Base-by-base conservation (phyloP, 1,140 invertebrate species). In the Tribolium madens region DNA sequence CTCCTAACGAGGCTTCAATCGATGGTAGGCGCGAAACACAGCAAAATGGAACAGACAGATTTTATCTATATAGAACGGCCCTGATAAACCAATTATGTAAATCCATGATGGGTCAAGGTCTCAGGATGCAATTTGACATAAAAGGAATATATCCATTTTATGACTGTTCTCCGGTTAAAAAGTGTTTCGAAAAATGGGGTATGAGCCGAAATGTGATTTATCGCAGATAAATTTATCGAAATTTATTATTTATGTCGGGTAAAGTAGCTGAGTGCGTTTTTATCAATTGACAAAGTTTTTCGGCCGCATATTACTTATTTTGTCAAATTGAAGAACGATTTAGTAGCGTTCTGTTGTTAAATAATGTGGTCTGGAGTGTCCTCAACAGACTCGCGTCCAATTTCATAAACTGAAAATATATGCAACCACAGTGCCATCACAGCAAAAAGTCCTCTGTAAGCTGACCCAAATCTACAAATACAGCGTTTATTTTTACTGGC, bases 11-110 rank as follows among this genome's bases (percentile, higher is more conserved):
- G 57, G 21, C 26, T 14, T 31, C 57, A 64, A 64, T 64, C 26
- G 26, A 64, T 64, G 57, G 14, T 36, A 64, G 57, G 26, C 57
- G 57, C 26, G 57, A 13, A 64, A 64, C 26, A 64, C 26, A 33
- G 21, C n/a, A 18, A 64, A 64, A n/a, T 64, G 26, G 57, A 33
- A 64, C 57, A 64, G 57, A 64, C 26, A 64, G 57, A 64, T 64
- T 14, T 64, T 64, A 64, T 64, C 57, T 64, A 64, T 64, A 64
- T 64, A 18, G 57, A 10, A 64, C 57, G 12, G 31, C 15, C 15
- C 52, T 21, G 18, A n/a, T 18, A 18, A 10, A 18, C 57, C 21
- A 18, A 64, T 33, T 64, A 64, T 64, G 57, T 12, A 64, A 64
- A 64, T 64, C 26, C 12, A 5, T 26, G 3, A 26, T 26, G 12